These are phyloP conservation scores for Meganola albula DNA, from an alignment of 2,888 invertebrate species.

Conservation along the genomic window DNA sequence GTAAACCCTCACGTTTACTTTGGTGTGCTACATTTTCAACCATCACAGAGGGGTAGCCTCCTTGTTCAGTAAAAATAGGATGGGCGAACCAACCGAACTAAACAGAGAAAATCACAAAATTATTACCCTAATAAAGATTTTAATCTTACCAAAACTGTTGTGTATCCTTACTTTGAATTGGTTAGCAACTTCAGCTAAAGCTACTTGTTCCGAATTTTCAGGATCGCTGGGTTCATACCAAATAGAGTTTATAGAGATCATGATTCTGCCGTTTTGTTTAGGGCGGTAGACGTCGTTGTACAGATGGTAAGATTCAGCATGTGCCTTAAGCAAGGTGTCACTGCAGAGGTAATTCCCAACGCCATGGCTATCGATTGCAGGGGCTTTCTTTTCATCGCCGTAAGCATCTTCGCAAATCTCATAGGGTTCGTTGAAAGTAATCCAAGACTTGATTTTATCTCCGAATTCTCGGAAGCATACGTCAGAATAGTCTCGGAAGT, in stretches of 20 bases:
- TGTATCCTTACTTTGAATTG: slow-evolving; percentile 64
- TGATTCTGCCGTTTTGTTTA: slow-evolving; percentile 72
- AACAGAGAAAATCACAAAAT: slow-evolving; percentile 19
- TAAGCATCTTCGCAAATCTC: slow-evolving; percentile 75
- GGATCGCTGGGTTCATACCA: slow-evolving; percentile 72
- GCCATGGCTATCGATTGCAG: slow-evolving; percentile 74
- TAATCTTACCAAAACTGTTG: neutral
- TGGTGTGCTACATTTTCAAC: slow-evolving; percentile 60
- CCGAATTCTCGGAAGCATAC: slow-evolving; percentile 76
- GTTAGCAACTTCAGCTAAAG: slow-evolving; percentile 68
- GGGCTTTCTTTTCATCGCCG: slow-evolving; percentile 70
- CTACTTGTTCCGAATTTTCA: slow-evolving; percentile 55
- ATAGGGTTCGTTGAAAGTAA: slow-evolving; percentile 83
- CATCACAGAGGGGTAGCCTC: slow-evolving; percentile 71
- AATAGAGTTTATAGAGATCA: slow-evolving; percentile 75
- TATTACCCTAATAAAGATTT: too few relatives aligned
- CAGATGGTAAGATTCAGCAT: slow-evolving; percentile 80
- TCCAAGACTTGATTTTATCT: slow-evolving; percentile 80
- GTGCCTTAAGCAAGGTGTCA: slow-evolving; percentile 81
- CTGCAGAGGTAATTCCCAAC: slow-evolving; percentile 81
- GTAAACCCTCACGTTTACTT: slow-evolving; percentile 59
- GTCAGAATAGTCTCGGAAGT: slow-evolving; percentile 76
- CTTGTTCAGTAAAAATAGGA: slow-evolving; percentile 68
- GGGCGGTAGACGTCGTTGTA: slow-evolving; percentile 79
- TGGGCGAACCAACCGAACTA: slow-evolving; percentile 77